Percentiles rank a stretch among this genome's conserved stretches.
Conservation (phyloP, 23 tunicate species). For the Ciona savignyi region DNA sequence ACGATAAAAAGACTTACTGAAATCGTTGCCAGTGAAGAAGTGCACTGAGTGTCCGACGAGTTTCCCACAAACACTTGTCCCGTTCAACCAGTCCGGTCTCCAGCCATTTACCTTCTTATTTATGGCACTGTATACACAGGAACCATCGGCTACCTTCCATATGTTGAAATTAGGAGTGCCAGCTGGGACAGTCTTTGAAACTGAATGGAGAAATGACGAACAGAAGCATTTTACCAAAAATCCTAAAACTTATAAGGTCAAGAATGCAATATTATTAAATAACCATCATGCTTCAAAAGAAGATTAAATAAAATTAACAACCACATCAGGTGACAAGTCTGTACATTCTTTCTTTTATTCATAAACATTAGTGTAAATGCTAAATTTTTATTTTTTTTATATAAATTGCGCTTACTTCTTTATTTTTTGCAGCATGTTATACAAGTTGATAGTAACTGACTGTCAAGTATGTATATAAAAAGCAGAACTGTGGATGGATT, state of each 20-base stretch:
- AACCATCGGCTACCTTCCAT: constrained; percentile 15
- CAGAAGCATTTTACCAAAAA: neutral
- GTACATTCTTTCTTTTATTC: no score
- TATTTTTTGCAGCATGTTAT: neutral
- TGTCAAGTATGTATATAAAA: constrained; percentile 5
- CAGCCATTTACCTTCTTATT: constrained; percentile 45
- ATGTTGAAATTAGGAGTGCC: constrained; percentile 45
- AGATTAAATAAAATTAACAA: no score
- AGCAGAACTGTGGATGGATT: neutral
- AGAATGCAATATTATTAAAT: neutral
- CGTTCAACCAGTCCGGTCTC: constrained; percentile 44
- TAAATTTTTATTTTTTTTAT: no score
- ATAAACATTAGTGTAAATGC: no score
- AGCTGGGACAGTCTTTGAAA: constrained; percentile 8
- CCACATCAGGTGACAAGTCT: no score
- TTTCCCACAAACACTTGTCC: constrained; percentile 23
- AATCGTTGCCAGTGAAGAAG: constrained; percentile 44
- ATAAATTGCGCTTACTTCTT: no score
- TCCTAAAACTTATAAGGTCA: neutral
- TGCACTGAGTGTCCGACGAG: constrained; percentile 37
- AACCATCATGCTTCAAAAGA: no score
- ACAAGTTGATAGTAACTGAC: no score
- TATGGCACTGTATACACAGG: constrained; percentile 16
- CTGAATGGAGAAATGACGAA: neutral
- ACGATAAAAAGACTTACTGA: no score